phyloP scores from a whole-genome alignment of 2,113 vertebrate genomes.

The Raja brachyura region DNA sequence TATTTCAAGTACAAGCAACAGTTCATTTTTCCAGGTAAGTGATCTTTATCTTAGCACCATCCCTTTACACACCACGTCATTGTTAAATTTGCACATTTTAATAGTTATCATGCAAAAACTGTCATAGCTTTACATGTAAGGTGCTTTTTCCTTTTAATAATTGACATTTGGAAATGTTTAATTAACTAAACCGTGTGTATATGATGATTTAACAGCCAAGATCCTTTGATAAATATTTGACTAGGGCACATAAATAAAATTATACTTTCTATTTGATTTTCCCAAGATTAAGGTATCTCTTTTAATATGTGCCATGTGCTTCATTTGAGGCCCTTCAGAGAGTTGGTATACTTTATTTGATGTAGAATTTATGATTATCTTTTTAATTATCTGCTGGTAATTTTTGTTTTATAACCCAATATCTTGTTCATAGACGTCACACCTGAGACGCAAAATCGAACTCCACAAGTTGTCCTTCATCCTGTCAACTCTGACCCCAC shows the following conservation, averaged over 20 bases:
- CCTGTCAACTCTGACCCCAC: slow-evolving; percentile 84
- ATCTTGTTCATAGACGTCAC: slow-evolving; percentile 71
- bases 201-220: neutral
- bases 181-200: neutral
- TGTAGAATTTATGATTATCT: slow-evolving; percentile 28
- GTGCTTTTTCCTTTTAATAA: neutral
- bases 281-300: slow-evolving; percentile 20
- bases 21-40: slow-evolving; percentile 95
- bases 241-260: slow-evolving; percentile 35
- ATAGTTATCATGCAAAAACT: neutral
- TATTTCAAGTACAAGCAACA: slow-evolving; percentile 98
- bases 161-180: slow-evolving; percentile 4
- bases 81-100: neutral
- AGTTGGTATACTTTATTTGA: slow-evolving; percentile 34
- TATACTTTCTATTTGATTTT: slow-evolving; percentile 38
- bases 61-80: neutral
- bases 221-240: slow-evolving; percentile 48
- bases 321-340: slow-evolving; percentile 25
- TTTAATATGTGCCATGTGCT: slow-evolving; percentile 28
- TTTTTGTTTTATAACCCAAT: neutral
- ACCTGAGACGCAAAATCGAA: slow-evolving; percentile 76
- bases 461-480: slow-evolving; percentile 89
- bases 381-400: slow-evolving; percentile 17
- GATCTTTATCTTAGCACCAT: slow-evolving; percentile 43
- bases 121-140: neutral